A percentile compares a stretch with the other conserved stretches of the same genome.
Conservation (phyloP, 1,140 invertebrate species). For the Colletes gigas region DNA sequence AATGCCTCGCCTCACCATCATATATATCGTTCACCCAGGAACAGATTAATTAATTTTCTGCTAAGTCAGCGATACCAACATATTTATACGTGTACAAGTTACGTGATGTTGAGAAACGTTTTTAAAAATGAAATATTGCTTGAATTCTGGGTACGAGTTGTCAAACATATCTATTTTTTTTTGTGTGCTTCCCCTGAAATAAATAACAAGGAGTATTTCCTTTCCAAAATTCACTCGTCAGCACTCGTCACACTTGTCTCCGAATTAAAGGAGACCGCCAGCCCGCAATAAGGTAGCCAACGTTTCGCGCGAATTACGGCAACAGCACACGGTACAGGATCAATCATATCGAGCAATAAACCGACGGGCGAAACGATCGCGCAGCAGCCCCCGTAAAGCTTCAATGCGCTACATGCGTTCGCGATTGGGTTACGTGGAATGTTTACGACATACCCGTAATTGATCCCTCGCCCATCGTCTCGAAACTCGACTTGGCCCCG, state of each 20-base stretch:
- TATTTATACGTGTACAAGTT: not conserved
- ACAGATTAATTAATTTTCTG: constrained; percentile 28
- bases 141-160: too few species aligned
- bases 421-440: constrained; percentile 37
- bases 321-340: constrained; percentile 31
- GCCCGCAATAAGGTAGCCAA: not conserved
- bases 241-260: not conserved
- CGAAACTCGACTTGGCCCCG: constrained; percentile 14
- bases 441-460: constrained; percentile 47
- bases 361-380: constrained; percentile 23
- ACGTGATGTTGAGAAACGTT: too few species aligned
- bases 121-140: too few species aligned
- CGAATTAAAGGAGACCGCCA: not conserved
- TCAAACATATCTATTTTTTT: too few species aligned
- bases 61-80: not conserved
- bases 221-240: too few species aligned
- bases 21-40: not conserved
- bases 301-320: constrained; percentile 15
- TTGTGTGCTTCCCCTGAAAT: too few species aligned
- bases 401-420: not conserved
- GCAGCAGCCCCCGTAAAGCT: not conserved
- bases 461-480: constrained; percentile 34
- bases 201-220: too few species aligned
- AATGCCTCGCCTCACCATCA: not conserved
- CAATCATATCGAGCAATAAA: constrained; percentile 51